Conservation (phyloP, 2,888 invertebrate genomes). For the Pteria penguin region DNA sequence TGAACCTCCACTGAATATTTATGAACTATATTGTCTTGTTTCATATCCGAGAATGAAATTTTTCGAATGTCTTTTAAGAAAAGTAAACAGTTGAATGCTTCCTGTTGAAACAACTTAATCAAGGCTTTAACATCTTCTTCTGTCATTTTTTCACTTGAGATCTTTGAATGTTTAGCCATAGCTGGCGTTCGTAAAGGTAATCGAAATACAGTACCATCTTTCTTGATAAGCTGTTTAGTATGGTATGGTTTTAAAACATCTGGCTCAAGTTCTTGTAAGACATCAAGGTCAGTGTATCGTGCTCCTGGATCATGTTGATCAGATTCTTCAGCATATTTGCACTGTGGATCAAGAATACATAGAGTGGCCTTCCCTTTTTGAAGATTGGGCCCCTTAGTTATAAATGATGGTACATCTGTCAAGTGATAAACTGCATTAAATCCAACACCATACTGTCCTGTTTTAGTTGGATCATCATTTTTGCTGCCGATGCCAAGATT, state of each 20-base stretch:
- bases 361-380: slow-evolving; percentile 62
- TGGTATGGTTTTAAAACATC: slow-evolving; percentile 3
- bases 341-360: slow-evolving; percentile 74
- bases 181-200: neutral
- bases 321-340: slow-evolving; percentile 61
- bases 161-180: neutral
- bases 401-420: slow-evolving; percentile 67
- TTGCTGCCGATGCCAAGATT: slow-evolving; percentile 67
- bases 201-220: slow-evolving; percentile 1
- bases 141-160: neutral
- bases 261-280: neutral
- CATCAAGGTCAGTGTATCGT: neutral
- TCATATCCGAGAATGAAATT: neutral
- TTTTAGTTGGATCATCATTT: slow-evolving; percentile 60
- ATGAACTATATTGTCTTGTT: neutral
- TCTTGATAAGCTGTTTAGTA: neutral
- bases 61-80: neutral
- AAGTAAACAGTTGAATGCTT: neutral
- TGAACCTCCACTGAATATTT: neutral
- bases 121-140: neutral
- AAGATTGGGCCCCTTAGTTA: slow-evolving; percentile 52
- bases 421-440: slow-evolving; percentile 71
- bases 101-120: neutral
- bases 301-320: slow-evolving; percentile 43
- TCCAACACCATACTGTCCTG: slow-evolving; percentile 70